Conservation (phyloP, 1,140 invertebrate species). For the Macrostomum lignano region DNA sequence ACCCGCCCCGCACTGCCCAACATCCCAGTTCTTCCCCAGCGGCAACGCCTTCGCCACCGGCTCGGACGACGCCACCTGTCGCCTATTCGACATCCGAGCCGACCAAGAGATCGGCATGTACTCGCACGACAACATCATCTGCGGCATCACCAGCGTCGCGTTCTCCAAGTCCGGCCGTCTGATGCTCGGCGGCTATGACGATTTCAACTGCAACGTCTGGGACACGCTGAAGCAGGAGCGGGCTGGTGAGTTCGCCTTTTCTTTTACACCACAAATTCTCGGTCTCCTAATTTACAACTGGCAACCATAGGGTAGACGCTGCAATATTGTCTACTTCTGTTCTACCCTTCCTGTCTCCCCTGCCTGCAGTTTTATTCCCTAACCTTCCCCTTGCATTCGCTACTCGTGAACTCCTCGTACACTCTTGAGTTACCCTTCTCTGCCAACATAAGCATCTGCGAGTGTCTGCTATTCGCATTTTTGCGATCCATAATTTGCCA, state of each 20-base stretch:
- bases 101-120: slow-evolving; percentile 83
- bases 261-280: not conserved
- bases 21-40: slow-evolving; percentile 92
- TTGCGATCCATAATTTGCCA: too few relatives aligned
- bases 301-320: too few relatives aligned
- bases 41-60: slow-evolving; percentile 85
- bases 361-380: too few relatives aligned
- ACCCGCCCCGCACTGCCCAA: too few relatives aligned
- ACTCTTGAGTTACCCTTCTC: too few relatives aligned
- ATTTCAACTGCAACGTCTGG: slow-evolving; percentile 96
- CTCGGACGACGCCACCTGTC: slow-evolving; percentile 83
- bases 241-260: slow-evolving; percentile 43
- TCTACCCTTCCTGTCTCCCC: too few relatives aligned
- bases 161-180: slow-evolving; percentile 83
- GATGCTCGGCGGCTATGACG: slow-evolving; percentile 78
- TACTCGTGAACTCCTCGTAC: too few relatives aligned
- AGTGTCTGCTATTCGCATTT: too few relatives aligned
- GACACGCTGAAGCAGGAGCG: slow-evolving; percentile 90
- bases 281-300: not conserved
- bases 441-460: too few relatives aligned
- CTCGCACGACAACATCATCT: slow-evolving; percentile 70
- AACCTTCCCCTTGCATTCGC: too few relatives aligned
- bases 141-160: slow-evolving; percentile 64
- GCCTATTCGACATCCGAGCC: slow-evolving; percentile 75
- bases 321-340: too few relatives aligned